Evolutionary conservation across 2,888 invertebrate genomes (phyloP).

Genomic region (Chymomyza caudatula): DNA sequence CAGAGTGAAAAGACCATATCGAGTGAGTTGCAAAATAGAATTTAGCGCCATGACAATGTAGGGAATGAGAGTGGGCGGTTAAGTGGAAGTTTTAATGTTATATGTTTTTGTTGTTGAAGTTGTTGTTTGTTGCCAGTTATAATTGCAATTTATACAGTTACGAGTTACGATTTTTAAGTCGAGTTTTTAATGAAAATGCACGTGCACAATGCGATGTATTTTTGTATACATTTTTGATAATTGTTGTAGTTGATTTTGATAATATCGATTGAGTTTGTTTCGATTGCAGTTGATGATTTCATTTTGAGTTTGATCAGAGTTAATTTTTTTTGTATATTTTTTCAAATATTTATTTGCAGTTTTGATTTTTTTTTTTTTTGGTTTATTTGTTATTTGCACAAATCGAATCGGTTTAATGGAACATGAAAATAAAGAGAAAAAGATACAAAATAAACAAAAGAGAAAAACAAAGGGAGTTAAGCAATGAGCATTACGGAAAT

Average conservation of each 20-base stretch:
- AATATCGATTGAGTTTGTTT: too few relatives aligned
- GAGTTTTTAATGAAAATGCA: conserved; percentile 49
- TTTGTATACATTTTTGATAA: conserved; percentile 69
- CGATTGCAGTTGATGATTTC: conserved; percentile 52
- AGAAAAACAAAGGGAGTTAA: conserved; percentile 70
- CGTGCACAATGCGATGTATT: conserved; percentile 73
- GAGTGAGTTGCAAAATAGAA: not conserved
- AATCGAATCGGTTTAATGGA: conserved; percentile 74
- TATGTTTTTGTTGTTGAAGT: not conserved
- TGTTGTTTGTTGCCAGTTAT: conserved; percentile 4
- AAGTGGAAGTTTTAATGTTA: not conserved
- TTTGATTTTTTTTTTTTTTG: conserved; percentile 39
- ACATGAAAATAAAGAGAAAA: conserved; percentile 76
- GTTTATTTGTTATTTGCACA: conserved; percentile 59
- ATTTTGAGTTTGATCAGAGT: conserved; percentile 25
- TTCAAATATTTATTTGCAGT: conserved; percentile 26
- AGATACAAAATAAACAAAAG: conserved; percentile 72
- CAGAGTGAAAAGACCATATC: not conserved
- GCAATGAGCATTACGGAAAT: conserved; percentile 60
- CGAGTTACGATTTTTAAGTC: not conserved
- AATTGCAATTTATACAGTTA: not conserved
- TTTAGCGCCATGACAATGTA: not conserved
- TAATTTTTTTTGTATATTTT: too few relatives aligned
- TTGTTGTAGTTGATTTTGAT: conserved; percentile 32
- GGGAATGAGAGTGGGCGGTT: not conserved